Evolutionary conservation across 2,888 invertebrate species (phyloP), one percentile per base, ranked within the genome.

Genomic region (Oasisia sp.): DNA sequence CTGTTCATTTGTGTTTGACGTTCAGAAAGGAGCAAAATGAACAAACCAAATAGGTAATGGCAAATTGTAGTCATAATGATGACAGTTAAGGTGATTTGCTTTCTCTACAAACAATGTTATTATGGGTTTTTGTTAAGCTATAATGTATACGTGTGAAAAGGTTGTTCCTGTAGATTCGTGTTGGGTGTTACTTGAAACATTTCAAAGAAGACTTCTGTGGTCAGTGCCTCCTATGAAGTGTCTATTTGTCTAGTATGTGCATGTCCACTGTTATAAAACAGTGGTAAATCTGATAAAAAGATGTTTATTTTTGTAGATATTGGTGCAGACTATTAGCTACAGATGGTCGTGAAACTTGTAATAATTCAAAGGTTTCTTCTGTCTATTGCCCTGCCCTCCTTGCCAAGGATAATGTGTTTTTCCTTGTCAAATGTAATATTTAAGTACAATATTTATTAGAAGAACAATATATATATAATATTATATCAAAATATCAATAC

Each of bases 251-350:
- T 74, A 19, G 74, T 74, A 74, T 27, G 7, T 74, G 74, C 19
- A 74, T 74, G 5, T 74, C 74, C 27, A 27, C 19, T 19, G 27
- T 74, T 27, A 74, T 19, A 74, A 74, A 19, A 27, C n/a, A 27
- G 27, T 19, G 74, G 74, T 27, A 27, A 74, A 74, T 74, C 74
- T 74, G 14, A 74, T 27, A 74, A 74, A 74, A 27, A 74, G 56
- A 56, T 56, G 19, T 56, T 56, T 74, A 74, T 74, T 74, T 74
- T 74, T 74, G 74, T 74, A 74, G n/a, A 27, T n/a, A n/a, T 27
- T n/a, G 74, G 74, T 74, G 74, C 74, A 74, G 74, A 74, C 14
- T 74, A 74, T 74, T 74, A n/a, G 74, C 74, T n/a, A 74, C 74
- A 74, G 27, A 74, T 74, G 74, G 74, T 27, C n/a, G 27, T 19